Evolutionary conservation across 2,113 vertebrate genomes (phyloP).

Genomic region (Elachura formosa): DNA sequence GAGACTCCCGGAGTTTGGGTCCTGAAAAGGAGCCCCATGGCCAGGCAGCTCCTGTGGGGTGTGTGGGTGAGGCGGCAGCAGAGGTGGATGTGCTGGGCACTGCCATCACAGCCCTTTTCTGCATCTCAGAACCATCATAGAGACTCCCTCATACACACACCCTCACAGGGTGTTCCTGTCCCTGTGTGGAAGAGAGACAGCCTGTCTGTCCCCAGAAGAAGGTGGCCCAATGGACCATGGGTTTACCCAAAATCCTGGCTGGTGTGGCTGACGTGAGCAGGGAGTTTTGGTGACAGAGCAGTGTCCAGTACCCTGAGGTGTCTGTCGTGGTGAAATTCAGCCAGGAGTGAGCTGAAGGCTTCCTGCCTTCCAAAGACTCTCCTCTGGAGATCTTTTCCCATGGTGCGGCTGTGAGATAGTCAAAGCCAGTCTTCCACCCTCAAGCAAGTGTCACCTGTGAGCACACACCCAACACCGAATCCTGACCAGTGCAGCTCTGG

Average conservation of each 20-base stretch:
- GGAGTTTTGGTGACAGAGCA: not conserved
- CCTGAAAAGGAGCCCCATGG: not conserved
- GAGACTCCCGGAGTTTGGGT: not conserved
- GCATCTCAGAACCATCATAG: accelerated
- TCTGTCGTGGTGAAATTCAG: not conserved
- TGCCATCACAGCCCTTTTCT: not conserved
- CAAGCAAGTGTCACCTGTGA: accelerated
- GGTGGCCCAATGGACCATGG: not conserved
- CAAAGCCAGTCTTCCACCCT: not conserved
- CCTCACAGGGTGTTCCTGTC: too few relatives aligned
- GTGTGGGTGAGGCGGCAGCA: not conserved
- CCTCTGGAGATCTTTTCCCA: not conserved
- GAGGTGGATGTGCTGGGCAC: accelerated
- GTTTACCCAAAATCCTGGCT: not conserved
- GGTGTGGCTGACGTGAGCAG: not conserved
- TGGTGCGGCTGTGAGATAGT: not conserved
- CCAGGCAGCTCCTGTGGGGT: not conserved
- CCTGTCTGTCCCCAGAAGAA: not conserved
- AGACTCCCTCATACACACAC: too few relatives aligned
- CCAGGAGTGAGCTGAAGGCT: not conserved
- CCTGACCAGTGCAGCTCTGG: not conserved
- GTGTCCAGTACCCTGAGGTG: not conserved
- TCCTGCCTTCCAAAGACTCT: not conserved
- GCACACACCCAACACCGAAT: not conserved
- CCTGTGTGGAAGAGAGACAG: not conserved